Evolutionary conservation across 1,140 invertebrate species (phyloP), one percentile per base, ranked within the genome.

Genomic region (Physella acuta): DNA sequence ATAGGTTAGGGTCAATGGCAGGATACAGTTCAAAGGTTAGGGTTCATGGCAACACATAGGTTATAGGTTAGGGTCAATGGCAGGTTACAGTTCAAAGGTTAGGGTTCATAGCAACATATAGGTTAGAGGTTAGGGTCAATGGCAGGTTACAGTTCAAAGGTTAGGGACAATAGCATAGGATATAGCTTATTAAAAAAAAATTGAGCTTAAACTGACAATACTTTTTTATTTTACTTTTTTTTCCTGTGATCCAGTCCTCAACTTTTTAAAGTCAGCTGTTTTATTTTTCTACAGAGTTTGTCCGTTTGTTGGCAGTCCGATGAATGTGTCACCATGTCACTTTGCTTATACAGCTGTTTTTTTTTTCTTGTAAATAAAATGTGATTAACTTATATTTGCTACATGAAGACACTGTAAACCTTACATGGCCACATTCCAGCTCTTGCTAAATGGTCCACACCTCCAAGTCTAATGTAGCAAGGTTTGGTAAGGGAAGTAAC

Each of bases 91-190:
- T 73, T 74, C 66, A 72, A 77, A 68, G 78, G 77, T 78, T 59
- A 65, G 65, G 61, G 16, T n/a, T 2, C 5, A 64, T n/a, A n/a
- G 56, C n/a, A 60, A 28, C 5, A 8, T 26, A 60, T 34, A 20
- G 44, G 8, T 14, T n/a, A 62, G 8, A 8, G 8, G 65, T 31
- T n/a, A 14, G 8, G 8, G 36, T 30, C 30, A 73, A 75, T 52
- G 84, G 71, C 24, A 73, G 75, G 37, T 68, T 79, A 4, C 64
- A 74, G 53, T 73, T 74, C 66, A 72, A 77, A 68, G 78, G 77
- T 78, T 59, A 65, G 65, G 61, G 16, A 28, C 1, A 14, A 64
- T n/a, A n/a, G 56, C n/a, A 60, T 26, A 70, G 1, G 36, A 16
- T 17, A 24, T 28, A 14, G 26, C 26, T 14, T 28, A 33, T 61